Evolutionary conservation across 2,113 vertebrate species (phyloP).

Genomic region (Pygathrix nemaeus): DNA sequence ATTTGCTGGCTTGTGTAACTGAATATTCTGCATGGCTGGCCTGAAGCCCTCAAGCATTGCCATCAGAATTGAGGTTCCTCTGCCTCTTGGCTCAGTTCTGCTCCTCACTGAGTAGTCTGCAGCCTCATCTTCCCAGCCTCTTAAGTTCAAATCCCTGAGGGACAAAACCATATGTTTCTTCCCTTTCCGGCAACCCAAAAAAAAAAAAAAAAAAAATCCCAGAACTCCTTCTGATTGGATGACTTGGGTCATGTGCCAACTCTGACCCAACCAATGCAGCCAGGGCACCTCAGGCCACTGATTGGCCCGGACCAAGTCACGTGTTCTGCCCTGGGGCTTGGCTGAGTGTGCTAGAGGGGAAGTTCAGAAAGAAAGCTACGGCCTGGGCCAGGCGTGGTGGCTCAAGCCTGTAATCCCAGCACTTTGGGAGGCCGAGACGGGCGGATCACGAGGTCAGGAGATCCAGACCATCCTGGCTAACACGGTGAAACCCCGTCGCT

Average conservation of each 20-base stretch:
- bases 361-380: neutral
- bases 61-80: neutral
- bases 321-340: neutral
- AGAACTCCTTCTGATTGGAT: slow-evolving; percentile 19
- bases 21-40: neutral
- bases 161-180: neutral
- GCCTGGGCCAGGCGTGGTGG: too few relatives aligned
- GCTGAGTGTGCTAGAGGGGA: neutral
- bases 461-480: too few relatives aligned
- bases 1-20: neutral
- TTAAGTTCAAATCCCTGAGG: neutral
- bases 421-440: too few relatives aligned
- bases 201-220: neutral
- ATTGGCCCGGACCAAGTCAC: neutral
- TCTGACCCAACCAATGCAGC: neutral
- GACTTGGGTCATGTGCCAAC: neutral
- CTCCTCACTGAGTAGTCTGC: neutral
- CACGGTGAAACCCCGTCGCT: too few relatives aligned
- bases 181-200: neutral
- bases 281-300: neutral
- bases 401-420: too few relatives aligned
- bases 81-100: neutral
- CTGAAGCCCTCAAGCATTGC: neutral
- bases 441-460: too few relatives aligned
- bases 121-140: neutral